A percentile compares a stretch with the other conserved stretches of the same genome.
Conservation (phyloP, 2,113 vertebrate species). For the Sisor rabdophorus region DNA sequence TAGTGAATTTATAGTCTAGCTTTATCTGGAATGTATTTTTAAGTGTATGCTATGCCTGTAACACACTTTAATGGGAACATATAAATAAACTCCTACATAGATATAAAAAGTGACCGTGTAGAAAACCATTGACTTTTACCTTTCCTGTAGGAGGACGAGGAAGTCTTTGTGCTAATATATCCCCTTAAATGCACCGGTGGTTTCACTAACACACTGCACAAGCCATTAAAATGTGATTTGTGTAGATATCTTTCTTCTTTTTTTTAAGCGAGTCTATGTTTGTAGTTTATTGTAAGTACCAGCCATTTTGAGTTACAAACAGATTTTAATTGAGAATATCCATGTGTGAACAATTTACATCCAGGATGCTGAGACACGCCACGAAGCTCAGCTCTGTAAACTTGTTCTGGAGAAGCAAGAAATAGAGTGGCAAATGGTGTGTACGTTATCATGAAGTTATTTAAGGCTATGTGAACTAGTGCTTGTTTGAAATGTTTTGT, state of each 20-base stretch:
- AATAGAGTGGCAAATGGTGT: constrained; percentile 87
- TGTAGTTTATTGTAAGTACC: not conserved
- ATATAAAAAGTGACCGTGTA: constrained; percentile 70
- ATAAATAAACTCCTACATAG: constrained; percentile 72
- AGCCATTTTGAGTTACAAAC: not conserved
- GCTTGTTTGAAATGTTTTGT: not conserved
- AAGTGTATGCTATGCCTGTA: constrained; percentile 58
- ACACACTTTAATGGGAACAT: constrained; percentile 71
- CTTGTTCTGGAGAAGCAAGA: constrained; percentile 87
- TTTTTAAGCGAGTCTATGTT: not conserved
- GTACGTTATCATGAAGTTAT: constrained; percentile 42
- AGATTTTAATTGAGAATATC: not conserved
- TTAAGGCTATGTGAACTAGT: not conserved
- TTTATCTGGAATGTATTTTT: constrained; percentile 59
- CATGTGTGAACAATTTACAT: constrained; percentile 16
- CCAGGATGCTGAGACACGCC: constrained; percentile 79
- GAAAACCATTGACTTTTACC: constrained; percentile 73
- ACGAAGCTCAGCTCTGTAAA: constrained; percentile 84
- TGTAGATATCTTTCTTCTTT: constrained; percentile 26
- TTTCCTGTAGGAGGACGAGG: constrained; percentile 72
- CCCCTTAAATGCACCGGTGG: constrained; percentile 63
- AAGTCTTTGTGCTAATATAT: constrained; percentile 69
- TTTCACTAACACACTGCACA: constrained; percentile 36
- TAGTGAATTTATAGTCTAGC: constrained; percentile 52
- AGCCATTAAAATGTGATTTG: constrained; percentile 42